Conservation (phyloP, 2,113 vertebrate genomes). For the Aegithalos caudatus region DNA sequence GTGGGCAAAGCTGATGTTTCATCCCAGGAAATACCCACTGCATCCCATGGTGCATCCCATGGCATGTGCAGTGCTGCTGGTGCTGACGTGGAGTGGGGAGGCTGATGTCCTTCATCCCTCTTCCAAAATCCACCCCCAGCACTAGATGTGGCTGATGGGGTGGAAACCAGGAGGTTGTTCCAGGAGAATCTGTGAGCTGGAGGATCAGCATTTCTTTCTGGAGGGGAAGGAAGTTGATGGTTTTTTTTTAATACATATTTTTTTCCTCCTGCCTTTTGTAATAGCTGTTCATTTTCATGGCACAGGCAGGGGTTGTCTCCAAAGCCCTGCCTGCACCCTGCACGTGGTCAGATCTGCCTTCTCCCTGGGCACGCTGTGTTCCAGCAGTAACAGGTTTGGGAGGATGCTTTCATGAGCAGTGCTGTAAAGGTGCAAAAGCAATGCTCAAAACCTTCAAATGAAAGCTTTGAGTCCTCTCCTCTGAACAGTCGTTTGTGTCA, state of each 20-base stretch:
- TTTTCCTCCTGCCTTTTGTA: neutral
- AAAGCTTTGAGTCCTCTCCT: neutral
- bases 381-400: neutral
- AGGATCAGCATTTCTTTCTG: neutral
- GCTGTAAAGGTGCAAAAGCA: neutral
- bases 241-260: neutral
- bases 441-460: neutral
- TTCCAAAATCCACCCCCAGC: neutral
- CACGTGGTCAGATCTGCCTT: neutral
- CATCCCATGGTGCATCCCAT: neutral
- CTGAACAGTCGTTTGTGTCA: neutral
- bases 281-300: neutral
- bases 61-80: neutral
- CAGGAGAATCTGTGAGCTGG: neutral
- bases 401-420: neutral
- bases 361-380: neutral
- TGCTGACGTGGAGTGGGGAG: neutral
- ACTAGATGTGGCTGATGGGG: neutral
- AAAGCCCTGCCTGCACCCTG: neutral
- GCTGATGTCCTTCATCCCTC: neutral
- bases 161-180: neutral
- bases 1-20: neutral
- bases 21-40: neutral
- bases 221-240: neutral
- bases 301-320: neutral